Evolutionary conservation across 1,140 invertebrate genomes (phyloP), one percentile per base, ranked within the genome.

Genomic region (Achatina immaculata): DNA sequence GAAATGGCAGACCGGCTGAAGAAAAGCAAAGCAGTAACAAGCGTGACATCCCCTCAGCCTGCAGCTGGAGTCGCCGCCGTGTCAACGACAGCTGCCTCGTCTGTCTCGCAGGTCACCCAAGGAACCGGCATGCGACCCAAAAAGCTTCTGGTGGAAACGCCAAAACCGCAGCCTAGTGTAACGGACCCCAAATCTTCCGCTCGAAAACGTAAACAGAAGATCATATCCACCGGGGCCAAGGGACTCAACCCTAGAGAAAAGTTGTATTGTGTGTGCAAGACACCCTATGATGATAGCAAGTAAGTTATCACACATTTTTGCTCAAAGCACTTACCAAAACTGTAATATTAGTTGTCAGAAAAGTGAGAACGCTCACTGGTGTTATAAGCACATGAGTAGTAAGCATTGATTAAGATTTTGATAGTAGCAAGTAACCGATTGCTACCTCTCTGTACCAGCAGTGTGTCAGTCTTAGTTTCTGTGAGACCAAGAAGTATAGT

Each of bases 221-320:
- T 88, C 51, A 90, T 89, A 34, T 90, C 89, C 2, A 90, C 89
- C 19, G 89, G 89, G 14, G 81, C 68, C 14, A 78, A 66, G 24
- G 85, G 82, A 43, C 81, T 86, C 0, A 88, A 87, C 69, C 86
- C 86, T 28, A 85, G 86, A 68, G 85, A 87, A 83, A 97, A 97
- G 89, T 92, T 98, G 0, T 96, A 98, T 86, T 99, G 98, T 90
- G 92, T 98, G 34, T 99, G 98, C 90, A 94, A 96, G 88, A 98
- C 95, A 51, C 96, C 97, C 7, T 99, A 98, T 90, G 97, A 99
- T 91, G 95, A 97, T 87, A 95, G 85, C 19, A 89, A 88, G 90
- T 91, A 85, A 87, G 88, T 84, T 51, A 24, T 9, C 1, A 0
- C 21, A 43, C 28, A 36, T n/a, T 77, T 62, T 58, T 77, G 28